Base-by-base conservation (phyloP, 2,797 vertebrate species). In the Triplophysa bombifrons region DNA sequence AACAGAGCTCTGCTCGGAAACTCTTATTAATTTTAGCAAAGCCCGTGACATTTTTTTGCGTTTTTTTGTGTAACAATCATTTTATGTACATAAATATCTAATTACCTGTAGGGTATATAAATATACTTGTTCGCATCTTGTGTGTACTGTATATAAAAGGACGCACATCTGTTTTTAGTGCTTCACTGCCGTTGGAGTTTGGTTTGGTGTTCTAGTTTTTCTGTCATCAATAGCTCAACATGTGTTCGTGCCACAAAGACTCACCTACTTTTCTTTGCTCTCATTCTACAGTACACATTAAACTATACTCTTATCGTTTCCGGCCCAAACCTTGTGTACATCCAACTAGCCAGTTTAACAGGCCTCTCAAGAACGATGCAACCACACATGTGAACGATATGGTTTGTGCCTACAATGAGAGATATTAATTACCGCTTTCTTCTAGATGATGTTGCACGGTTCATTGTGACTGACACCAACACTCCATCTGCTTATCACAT, bases 401-500 rank as follows among this genome's bases (percentile, higher is more conserved):
- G 71, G 67, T 30, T 51, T 72, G 55, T 34, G 65, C 16, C 27
- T 19, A 51, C 72, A 81, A 58, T 84, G 83, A 84, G 84, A 75
- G 73, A 84, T 81, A 88, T 84, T 82, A 82, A 74, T 68, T 60
- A 80, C 48, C 41, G 71, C 76, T 78, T 61, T 87, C 82, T 72
- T 77, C 60, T 80, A 55, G 61, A 69, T 85, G 86, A 90, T 83
- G 82, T 85, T 83, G 84, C 3, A 63, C 86, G 67, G 85, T 86
- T 88, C 63, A 77, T 87, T 88, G 88, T 86, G 86, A 90, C 86
- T 90, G 86, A 88, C 87, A 88, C 85, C 86, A 82, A 81, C 83
- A 86, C 79, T 85, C 88, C 89, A 90, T 91, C 90, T 89, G 90
- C 89, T 88, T 82, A 87, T 85, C 82, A 88, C 87, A 87, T 81